Conservation (phyloP, 2,797 vertebrate species). For the Pangasius sanitwongsei region DNA sequence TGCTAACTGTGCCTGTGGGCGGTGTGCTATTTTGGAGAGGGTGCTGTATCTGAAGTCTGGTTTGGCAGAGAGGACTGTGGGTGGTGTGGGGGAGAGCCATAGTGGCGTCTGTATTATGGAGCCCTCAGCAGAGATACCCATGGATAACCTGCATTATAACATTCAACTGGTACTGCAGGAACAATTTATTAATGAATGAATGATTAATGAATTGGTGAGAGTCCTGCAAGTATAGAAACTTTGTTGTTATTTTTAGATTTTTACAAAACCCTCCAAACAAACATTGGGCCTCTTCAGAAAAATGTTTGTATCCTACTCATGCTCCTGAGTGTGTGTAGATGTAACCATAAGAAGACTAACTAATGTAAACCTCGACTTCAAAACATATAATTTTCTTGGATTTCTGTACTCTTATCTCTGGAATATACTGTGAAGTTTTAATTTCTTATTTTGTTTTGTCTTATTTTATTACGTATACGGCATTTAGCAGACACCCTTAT, state of each 20-base stretch:
- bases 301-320: not conserved
- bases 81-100: conserved; percentile 36
- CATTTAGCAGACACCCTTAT: not conserved
- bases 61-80: conserved; percentile 45
- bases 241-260: not conserved
- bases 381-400: not conserved
- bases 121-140: conserved; percentile 34
- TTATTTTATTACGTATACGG: not conserved
- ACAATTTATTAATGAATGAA: too few relatives aligned
- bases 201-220: conserved; percentile 8
- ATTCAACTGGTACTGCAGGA: conserved; percentile 20
- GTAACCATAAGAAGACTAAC: not conserved
- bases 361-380: not conserved
- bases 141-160: conserved; percentile 34
- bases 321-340: not conserved
- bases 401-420: not conserved
- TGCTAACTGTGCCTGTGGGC: conserved; percentile 63
- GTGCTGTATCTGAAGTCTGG: conserved; percentile 46
- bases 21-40: conserved; percentile 58
- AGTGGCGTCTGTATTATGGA: conserved; percentile 51
- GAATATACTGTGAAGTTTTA: not conserved
- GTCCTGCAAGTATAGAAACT: not conserved
- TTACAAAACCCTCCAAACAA: not conserved
- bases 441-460: not conserved
- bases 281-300: not conserved